phyloP scores from a whole-genome alignment of 2,888 invertebrate species.

The Ellobium chinense region DNA sequence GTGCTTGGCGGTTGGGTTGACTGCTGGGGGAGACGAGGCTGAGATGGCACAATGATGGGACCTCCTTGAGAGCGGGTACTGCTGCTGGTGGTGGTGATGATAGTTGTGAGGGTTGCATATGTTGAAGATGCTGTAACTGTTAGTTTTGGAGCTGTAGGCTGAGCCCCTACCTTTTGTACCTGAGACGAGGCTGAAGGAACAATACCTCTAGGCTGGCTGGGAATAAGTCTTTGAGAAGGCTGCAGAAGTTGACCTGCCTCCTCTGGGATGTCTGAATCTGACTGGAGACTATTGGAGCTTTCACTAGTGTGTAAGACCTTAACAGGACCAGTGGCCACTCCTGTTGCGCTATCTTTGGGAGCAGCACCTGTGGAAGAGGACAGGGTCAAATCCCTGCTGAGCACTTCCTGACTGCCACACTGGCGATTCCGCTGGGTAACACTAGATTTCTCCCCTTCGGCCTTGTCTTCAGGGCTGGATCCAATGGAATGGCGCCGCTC shows the following conservation, averaged over 20 bases:
- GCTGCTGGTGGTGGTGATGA: neutral
- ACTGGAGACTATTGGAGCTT: slow-evolving; percentile 20
- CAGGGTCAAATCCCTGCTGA: slow-evolving; percentile 43
- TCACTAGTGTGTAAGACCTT: neutral
- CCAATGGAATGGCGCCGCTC: slow-evolving; percentile 73
- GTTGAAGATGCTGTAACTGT: neutral
- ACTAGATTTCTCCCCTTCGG: slow-evolving; percentile 50
- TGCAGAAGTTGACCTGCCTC: neutral
- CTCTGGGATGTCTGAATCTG: neutral
- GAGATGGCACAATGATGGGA: neutral
- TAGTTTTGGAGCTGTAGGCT: slow-evolving; percentile 21
- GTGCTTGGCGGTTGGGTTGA: slow-evolving; percentile 62
- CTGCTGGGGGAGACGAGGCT: neutral
- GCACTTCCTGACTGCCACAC: slow-evolving; percentile 62
- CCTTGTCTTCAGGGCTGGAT: slow-evolving; percentile 66
- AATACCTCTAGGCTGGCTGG: neutral
- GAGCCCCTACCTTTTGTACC: too few species aligned
- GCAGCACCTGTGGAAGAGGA: slow-evolving; percentile 30
- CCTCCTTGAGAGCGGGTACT: neutral
- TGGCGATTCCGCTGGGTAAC: slow-evolving; percentile 49
- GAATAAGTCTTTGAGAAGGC: neutral
- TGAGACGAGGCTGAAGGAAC: neutral
- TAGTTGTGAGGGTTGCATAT: neutral
- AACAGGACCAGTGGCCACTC: neutral
- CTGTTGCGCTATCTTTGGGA: neutral